Evolutionary conservation across 2,797 vertebrate species (phyloP).

Genomic region (Ataeniobius toweri): DNA sequence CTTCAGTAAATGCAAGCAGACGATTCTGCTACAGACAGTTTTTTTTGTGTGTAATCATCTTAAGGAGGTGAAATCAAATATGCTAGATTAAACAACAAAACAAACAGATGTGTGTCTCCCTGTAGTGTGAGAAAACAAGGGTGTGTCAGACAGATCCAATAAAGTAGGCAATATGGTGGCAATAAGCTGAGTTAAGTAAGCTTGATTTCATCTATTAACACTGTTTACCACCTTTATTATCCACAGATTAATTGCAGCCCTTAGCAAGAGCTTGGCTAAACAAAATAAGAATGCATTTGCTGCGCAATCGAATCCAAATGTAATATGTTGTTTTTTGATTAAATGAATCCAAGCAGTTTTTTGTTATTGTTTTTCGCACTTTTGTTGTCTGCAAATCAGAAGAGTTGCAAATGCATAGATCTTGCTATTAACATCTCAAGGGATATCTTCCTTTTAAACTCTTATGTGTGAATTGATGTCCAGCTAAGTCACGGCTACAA

Average conservation of each 20-base stretch:
- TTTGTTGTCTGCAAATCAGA: slow-evolving; percentile 26
- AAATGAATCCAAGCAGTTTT: not conserved
- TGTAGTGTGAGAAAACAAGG: slow-evolving; percentile 69
- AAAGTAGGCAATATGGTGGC: slow-evolving; percentile 63
- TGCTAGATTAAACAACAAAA: slow-evolving; percentile 74
- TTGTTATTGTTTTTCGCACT: slow-evolving; percentile 21
- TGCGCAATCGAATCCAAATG: not conserved
- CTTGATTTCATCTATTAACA: slow-evolving; percentile 73
- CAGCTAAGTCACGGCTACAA: slow-evolving; percentile 58
- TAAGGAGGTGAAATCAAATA: slow-evolving; percentile 74
- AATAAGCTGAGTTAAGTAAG: slow-evolving; percentile 68
- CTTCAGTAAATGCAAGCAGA: slow-evolving; percentile 37
- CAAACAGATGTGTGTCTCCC: slow-evolving; percentile 69
- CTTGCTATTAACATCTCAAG: slow-evolving; percentile 3
- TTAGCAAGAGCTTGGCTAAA: slow-evolving; percentile 52
- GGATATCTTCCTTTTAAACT: slow-evolving; percentile 24
- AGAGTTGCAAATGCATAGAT: slow-evolving; percentile 3
- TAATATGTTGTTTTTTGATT: not conserved
- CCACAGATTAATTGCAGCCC: slow-evolving; percentile 58
- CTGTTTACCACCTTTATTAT: slow-evolving; percentile 73
- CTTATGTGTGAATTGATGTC: slow-evolving; percentile 35
- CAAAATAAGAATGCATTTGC: slow-evolving; percentile 23
- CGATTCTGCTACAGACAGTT: slow-evolving; percentile 35
- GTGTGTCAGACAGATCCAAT: slow-evolving; percentile 65
- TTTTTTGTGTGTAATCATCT: slow-evolving; percentile 61